These are phyloP conservation scores for Gulo gulo DNA, from an alignment of 2,113 vertebrate genomes.

Conservation along the genomic window DNA sequence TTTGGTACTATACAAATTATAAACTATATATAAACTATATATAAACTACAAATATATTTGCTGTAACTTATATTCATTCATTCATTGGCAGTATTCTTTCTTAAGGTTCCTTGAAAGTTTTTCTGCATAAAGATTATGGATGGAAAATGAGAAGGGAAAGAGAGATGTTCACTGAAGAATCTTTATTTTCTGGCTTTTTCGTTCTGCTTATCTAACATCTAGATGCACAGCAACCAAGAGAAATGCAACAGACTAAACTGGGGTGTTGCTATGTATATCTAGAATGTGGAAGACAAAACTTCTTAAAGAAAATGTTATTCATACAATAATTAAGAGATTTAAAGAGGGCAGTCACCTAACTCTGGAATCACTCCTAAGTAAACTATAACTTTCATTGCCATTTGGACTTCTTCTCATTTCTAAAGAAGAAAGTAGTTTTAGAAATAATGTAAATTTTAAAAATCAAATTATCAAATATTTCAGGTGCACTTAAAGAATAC, in stretches of 20 bases:
- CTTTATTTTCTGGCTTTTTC: neutral
- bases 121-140: constrained; percentile 25
- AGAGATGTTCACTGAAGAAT: neutral
- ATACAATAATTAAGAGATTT: neutral
- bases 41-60: neutral
- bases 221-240: neutral
- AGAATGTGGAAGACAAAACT: neutral
- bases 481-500: neutral
- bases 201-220: neutral
- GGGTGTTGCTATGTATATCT: neutral
- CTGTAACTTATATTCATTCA: neutral
- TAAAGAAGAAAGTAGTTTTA: neutral
- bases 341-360: neutral
- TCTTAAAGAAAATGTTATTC: constrained; percentile 4
- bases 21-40: neutral
- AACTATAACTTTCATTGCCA: neutral
- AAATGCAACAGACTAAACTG: neutral
- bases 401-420: constrained; percentile 34
- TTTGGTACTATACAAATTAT: neutral
- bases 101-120: neutral
- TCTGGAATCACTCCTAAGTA: neutral
- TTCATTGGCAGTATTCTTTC: neutral
- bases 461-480: constrained; percentile 19
- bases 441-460: neutral
- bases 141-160: neutral